phyloP scores from a whole-genome alignment of 2,888 invertebrate genomes.

The Abscondita cerata region DNA sequence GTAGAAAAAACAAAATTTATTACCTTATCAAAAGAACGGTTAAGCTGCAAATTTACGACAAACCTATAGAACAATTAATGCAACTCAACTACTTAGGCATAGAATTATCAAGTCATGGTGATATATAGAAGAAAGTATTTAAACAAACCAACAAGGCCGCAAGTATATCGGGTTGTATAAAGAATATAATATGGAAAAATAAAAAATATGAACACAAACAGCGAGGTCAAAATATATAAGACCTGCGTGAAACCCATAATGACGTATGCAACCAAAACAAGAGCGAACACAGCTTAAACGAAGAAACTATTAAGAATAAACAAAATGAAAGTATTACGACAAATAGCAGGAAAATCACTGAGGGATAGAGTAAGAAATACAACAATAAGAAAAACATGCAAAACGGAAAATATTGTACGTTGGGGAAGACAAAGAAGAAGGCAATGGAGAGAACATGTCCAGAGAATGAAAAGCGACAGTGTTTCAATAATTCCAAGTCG shows the following conservation, averaged over 20 bases:
- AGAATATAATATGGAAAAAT: no score
- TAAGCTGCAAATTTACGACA: neutral
- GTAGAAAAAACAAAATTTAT: no score
- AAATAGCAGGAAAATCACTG: no score
- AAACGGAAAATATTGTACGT: no score
- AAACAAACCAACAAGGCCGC: neutral
- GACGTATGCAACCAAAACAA: neutral
- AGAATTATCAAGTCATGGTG: neutral
- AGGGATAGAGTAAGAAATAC: no score
- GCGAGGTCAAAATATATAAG: neutral
- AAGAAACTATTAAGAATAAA: neutral
- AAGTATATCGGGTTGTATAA: neutral
- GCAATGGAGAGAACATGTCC: no score
- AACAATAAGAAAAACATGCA: no score
- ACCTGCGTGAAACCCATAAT: neutral
- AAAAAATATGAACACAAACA: neutral
- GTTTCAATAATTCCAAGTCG: no score
- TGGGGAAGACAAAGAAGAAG: no score
- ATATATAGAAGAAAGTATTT: constrained; percentile 1
- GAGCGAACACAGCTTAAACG: neutral
- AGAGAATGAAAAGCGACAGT: no score
- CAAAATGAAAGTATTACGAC: no score
- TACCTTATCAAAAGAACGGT: neutral
- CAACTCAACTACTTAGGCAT: neutral
- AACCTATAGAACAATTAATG: neutral